Evolutionary conservation across 2,888 invertebrate species (phyloP), one percentile per base, ranked within the genome.

Genomic region (Myathropa florea): DNA sequence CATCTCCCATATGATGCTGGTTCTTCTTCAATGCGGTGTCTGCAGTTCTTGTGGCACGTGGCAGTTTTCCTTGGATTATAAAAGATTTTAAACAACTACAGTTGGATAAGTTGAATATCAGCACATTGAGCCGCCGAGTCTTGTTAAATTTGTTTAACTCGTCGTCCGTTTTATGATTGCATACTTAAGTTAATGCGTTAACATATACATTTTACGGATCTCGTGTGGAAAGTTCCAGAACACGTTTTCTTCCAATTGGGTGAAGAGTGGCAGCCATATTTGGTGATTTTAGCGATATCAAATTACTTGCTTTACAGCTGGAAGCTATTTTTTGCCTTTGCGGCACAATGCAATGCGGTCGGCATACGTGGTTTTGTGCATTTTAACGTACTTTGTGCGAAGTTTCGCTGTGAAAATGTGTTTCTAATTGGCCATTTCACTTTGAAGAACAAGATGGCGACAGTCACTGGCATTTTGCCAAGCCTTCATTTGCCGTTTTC

Each of bases 391-490:
- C 23, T 57, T 61, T 24, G 0, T 14, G 1, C 30, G n/a, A 3
- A 36, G 60, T 81, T 80, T 80, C 14, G 12, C 7, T 14, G n/a
- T 23, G 10, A 21, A 75, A 72, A 75, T 46, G 61, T 39, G 57
- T 75, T 73, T 70, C 60, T 65, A 77, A 68, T 82, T 81, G 46
- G 28, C 30, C 28, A 73, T 82, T 70, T 73, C 63, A 18, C 39
- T 82, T 70, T 59, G 65, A 14, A 46, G 30, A 59, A 65, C 82
- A 85, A 85, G 68, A 85, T 83, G 86, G 83, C 79, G 39, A 57
- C 36, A 39, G 24, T 71, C 30, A 60, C 57, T 85, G 83, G 78
- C 75, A 83, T 83, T 83, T 86, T 55, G 73, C 83, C 86, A 86
- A 86, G 86, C 86, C 86, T 79, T 28, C 21, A 26, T 39, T 82